Evolutionary conservation across 1,140 invertebrate species (phyloP).

Genomic region (Meloidogyne floridensis): DNA sequence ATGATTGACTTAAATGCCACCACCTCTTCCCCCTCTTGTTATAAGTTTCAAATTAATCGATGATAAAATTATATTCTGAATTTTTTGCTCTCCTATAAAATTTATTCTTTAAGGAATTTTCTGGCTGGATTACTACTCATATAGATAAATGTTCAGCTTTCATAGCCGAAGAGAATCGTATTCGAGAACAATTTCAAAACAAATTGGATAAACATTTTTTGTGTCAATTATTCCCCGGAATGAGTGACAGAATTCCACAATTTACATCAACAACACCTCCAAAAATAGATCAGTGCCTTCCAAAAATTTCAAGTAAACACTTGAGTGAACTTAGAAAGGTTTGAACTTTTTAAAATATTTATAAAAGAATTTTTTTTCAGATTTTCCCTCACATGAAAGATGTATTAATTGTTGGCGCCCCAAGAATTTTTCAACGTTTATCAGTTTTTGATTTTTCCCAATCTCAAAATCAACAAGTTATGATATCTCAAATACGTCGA

Average conservation of each 20-base stretch:
- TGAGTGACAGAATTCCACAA: conserved; percentile 46
- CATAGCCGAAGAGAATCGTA: conserved; percentile 48
- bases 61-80: no score
- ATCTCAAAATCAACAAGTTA: conserved; percentile 18
- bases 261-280: conserved; percentile 32
- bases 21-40: neutral
- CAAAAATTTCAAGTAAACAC: conserved; percentile 37
- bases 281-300: conserved; percentile 40
- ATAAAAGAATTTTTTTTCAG: conserved; percentile 14
- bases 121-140: conserved; percentile 37
- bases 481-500: conserved; percentile 25
- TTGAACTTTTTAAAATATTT: neutral
- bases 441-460: conserved; percentile 36
- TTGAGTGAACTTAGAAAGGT: conserved; percentile 44
- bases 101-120: conserved; percentile 39
- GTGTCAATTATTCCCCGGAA: conserved; percentile 42
- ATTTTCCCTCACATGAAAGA: conserved; percentile 45
- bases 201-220: conserved; percentile 54
- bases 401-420: conserved; percentile 45
- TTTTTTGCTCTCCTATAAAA: neutral
- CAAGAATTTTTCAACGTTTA: conserved; percentile 45
- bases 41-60: no score
- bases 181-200: conserved; percentile 40
- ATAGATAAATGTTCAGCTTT: conserved; percentile 43
- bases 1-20: no score